Conservation (phyloP, 1,140 invertebrate species). For the Drosophila ogumai region DNA sequence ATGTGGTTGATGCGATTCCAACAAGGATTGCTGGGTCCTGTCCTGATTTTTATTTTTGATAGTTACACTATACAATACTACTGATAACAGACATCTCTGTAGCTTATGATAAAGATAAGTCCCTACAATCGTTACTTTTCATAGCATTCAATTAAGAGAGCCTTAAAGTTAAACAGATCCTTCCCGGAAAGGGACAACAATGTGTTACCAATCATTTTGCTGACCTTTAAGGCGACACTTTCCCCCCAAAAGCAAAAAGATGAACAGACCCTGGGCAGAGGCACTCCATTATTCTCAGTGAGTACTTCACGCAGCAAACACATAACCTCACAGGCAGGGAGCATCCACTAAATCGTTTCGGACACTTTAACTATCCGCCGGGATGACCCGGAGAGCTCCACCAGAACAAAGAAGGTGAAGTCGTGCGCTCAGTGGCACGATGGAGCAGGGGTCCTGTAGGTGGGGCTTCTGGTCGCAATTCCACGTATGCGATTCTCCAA, state of each 20-base stretch:
- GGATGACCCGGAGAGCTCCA: slow-evolving; percentile 35
- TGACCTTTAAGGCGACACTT: slow-evolving; percentile 24
- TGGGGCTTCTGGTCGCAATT: slow-evolving; percentile 29
- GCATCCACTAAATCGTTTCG: slow-evolving; percentile 61
- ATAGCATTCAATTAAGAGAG: background rate
- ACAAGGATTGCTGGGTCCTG: no score
- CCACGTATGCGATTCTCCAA: slow-evolving; percentile 46
- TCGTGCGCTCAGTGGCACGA: slow-evolving; percentile 26
- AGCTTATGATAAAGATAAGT: background rate
- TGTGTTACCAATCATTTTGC: slow-evolving; percentile 22
- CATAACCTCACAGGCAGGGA: slow-evolving; percentile 42
- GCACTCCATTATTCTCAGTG: slow-evolving; percentile 50
- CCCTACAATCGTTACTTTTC: background rate
- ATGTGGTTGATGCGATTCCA: background rate
- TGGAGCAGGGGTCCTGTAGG: slow-evolving; percentile 4
- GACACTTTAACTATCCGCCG: slow-evolving; percentile 60
- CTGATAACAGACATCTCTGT: background rate
- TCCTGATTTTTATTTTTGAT: no score
- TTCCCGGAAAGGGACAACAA: background rate
- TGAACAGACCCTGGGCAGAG: slow-evolving; percentile 9
- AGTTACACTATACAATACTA: no score
- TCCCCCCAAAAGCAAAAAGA: slow-evolving; percentile 17
- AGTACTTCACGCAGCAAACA: slow-evolving; percentile 53
- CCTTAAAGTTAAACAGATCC: slow-evolving; percentile 1
- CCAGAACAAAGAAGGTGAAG: slow-evolving; percentile 36